phyloP scores from a whole-genome alignment of 2,113 vertebrate species.

The Aythya baeri region DNA sequence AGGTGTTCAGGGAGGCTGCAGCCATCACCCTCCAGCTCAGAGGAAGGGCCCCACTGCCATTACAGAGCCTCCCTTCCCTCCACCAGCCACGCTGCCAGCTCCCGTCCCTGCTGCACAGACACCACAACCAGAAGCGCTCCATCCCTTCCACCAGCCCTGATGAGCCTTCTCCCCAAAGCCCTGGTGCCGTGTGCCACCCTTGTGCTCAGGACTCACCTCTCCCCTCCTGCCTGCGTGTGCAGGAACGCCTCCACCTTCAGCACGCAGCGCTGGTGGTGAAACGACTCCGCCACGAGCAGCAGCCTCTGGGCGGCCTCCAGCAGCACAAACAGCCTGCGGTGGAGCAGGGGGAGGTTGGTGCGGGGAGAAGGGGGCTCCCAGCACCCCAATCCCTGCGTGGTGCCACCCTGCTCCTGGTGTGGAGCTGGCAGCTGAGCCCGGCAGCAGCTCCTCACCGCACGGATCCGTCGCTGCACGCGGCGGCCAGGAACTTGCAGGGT shows the following conservation, averaged over 20 bases:
- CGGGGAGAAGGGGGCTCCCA: not conserved
- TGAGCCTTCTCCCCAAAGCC: not conserved
- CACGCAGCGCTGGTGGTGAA: constrained; percentile 92
- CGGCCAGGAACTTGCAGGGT: constrained; percentile 77
- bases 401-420: fast-evolving
- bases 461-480: constrained; percentile 92
- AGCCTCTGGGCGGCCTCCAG: constrained; percentile 76
- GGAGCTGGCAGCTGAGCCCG: not conserved
- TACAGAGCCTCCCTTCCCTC: too few species aligned
- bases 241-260: constrained; percentile 85
- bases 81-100: too few species aligned
- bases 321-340: constrained; percentile 85
- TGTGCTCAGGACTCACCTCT: constrained; percentile 74
- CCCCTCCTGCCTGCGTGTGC: constrained; percentile 39
- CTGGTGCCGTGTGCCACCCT: fast-evolving
- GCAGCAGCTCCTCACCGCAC: constrained; percentile 78
- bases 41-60: not conserved
- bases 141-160: not conserved
- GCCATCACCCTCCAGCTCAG: not conserved
- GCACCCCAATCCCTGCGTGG: not conserved
- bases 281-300: constrained; percentile 87
- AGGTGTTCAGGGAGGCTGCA: not conserved
- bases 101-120: fast-evolving
- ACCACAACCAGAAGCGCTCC: too few species aligned
- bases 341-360: not conserved